These are phyloP conservation scores for Urocolius indicus DNA, from an alignment of 2,113 vertebrate genomes.

Conservation along the genomic window DNA sequence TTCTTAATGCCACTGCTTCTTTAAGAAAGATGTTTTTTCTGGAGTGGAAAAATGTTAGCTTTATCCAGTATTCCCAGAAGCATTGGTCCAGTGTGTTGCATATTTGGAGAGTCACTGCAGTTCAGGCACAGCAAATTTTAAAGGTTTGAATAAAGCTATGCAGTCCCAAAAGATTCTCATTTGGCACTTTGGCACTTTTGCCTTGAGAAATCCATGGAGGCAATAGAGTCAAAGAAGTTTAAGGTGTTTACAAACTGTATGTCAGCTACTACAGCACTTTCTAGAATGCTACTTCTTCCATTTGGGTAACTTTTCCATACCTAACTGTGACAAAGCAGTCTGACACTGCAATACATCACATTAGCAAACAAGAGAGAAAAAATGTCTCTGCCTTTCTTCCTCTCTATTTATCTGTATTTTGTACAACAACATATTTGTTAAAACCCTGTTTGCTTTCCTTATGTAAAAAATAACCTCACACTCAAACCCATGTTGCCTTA, in stretches of 20 bases:
- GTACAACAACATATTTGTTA: neutral
- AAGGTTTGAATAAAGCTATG: neutral
- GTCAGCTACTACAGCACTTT: neutral
- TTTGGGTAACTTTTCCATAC: neutral
- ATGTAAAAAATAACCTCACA: neutral
- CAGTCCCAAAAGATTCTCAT: neutral
- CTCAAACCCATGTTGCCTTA: neutral
- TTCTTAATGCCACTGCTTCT: neutral
- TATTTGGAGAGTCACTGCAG: constrained; percentile 34
- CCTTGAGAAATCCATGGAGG: constrained; percentile 1
- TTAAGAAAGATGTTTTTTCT: constrained; percentile 16
- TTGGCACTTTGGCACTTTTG: constrained; percentile 41
- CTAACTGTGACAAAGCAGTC: neutral
- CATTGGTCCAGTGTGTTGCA: neutral
- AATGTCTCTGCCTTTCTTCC: neutral
- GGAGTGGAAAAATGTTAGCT: constrained; percentile 29
- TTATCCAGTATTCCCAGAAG: constrained; percentile 37
- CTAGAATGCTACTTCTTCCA: neutral
- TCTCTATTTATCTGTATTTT: neutral
- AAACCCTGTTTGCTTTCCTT: neutral
- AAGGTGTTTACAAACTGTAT: constrained; percentile 33
- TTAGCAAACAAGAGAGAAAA: neutral
- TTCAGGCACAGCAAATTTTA: constrained; percentile 48
- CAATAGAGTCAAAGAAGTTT: constrained; percentile 46
- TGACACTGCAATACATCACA: neutral